phyloP scores from a whole-genome alignment of 2,888 invertebrate genomes.

The Cryptus viduatorius region DNA sequence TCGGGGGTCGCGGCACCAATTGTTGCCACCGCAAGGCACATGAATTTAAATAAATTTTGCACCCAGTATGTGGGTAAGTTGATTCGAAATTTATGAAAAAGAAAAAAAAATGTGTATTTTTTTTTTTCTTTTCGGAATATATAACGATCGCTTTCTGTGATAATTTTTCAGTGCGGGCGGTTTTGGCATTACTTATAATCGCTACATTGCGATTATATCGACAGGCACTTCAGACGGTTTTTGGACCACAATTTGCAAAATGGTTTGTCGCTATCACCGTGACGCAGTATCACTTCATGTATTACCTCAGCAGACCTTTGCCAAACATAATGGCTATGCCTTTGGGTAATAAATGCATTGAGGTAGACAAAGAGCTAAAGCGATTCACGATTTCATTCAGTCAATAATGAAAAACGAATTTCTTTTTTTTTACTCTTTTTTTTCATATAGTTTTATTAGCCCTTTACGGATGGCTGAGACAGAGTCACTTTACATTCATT shows the following conservation, averaged over 20 bases:
- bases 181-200: constrained; percentile 92
- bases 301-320: constrained; percentile 96
- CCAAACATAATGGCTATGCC: constrained; percentile 98
- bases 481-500: constrained; percentile 91
- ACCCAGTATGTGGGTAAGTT: constrained; percentile 94
- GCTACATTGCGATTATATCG: constrained; percentile 91
- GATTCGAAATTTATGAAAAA: background rate
- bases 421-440: constrained; percentile 9
- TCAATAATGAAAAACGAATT: constrained; percentile 46
- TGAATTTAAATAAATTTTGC: constrained; percentile 93
- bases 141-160: constrained; percentile 62
- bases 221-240: constrained; percentile 90
- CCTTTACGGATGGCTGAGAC: constrained; percentile 93
- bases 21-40: constrained; percentile 88
- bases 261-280: constrained; percentile 94
- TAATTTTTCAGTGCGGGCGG: constrained; percentile 90
- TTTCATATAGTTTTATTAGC: constrained; percentile 93
- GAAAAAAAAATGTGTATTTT: background rate
- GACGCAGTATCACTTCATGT: constrained; percentile 99
- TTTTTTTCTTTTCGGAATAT: background rate
- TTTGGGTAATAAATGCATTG: constrained; percentile 89
- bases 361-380: constrained; percentile 50
- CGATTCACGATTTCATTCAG: background rate
- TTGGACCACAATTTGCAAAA: constrained; percentile 91
- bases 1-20: constrained; percentile 92